Conservation (phyloP, 2,888 invertebrate genomes). For the Caenorhabditis uteleia region DNA sequence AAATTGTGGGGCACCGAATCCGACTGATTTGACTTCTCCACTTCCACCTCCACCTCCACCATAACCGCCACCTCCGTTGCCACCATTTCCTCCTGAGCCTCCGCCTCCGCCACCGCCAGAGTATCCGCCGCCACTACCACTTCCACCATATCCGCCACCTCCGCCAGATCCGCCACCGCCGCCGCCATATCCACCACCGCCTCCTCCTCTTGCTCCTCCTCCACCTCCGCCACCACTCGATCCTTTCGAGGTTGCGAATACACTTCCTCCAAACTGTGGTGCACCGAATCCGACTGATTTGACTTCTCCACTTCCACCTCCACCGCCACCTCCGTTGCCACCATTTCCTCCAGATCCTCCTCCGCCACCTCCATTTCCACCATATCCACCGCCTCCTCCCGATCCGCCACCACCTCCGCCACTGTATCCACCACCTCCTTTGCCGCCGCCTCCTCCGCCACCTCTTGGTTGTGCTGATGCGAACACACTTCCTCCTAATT, state of each 20-base stretch:
- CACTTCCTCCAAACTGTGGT: slow-evolving; percentile 15
- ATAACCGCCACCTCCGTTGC: background rate
- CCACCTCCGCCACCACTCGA: slow-evolving; percentile 7
- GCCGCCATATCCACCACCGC: background rate
- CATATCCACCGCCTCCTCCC: slow-evolving; percentile 2
- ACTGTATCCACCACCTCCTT: background rate
- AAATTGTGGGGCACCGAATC: slow-evolving; percentile 14
- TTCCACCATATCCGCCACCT: background rate
- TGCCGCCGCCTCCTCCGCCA: slow-evolving; percentile 2
- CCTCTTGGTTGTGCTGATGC: background rate
- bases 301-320: slow-evolving; percentile 14
- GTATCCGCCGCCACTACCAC: slow-evolving; percentile 1
- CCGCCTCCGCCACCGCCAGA: slow-evolving; percentile 1
- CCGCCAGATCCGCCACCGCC: background rate
- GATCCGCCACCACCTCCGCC: background rate
- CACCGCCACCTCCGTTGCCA: background rate
- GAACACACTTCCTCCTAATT: slow-evolving; percentile 4
- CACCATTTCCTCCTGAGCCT: background rate
- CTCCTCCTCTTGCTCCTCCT: slow-evolving; percentile 1
- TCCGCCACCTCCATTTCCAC: slow-evolving; percentile 4
- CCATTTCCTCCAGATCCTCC: background rate
- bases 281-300: slow-evolving; percentile 29
- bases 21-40: slow-evolving; percentile 28
- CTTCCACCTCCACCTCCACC: slow-evolving; percentile 1
- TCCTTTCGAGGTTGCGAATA: slow-evolving; percentile 6